Evolutionary conservation across 2,113 vertebrate species (phyloP).

Genomic region (Emberiza fucata): DNA sequence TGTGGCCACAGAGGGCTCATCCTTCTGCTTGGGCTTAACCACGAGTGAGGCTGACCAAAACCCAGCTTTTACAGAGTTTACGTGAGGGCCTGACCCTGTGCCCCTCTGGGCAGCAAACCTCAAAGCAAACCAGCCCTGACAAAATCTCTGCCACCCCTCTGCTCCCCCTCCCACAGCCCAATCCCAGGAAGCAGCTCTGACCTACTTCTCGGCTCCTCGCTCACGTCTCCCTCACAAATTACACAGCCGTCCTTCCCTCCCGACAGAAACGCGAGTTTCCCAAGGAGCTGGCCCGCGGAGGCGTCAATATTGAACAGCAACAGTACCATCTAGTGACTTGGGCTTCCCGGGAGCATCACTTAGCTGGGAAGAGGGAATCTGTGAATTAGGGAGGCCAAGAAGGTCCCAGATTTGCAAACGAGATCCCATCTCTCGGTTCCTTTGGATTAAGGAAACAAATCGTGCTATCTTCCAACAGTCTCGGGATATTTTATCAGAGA

Average conservation of each 20-base stretch:
- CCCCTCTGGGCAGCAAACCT: background rate
- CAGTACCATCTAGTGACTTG: slow-evolving; percentile 47
- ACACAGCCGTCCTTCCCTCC: background rate
- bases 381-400: background rate
- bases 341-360: background rate
- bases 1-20: background rate
- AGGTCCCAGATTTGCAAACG: background rate
- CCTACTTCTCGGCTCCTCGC: slow-evolving; percentile 17
- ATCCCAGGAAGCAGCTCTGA: slow-evolving; percentile 25
- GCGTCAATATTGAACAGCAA: slow-evolving; percentile 16
- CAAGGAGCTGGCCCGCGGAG: background rate
- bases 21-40: background rate
- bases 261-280: background rate
- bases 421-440: background rate
- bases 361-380: background rate
- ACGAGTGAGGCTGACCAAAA: background rate
- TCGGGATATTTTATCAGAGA: background rate
- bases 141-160: background rate
- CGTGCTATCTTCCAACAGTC: accelerated
- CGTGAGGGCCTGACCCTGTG: background rate
- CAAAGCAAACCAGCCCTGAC: background rate
- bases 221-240: background rate
- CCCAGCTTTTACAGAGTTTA: background rate
- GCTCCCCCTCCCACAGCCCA: background rate
- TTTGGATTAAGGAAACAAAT: background rate